These are phyloP conservation scores for Malurus cyaneus DNA, from an alignment of 2,113 vertebrate species.

Conservation along the genomic window DNA sequence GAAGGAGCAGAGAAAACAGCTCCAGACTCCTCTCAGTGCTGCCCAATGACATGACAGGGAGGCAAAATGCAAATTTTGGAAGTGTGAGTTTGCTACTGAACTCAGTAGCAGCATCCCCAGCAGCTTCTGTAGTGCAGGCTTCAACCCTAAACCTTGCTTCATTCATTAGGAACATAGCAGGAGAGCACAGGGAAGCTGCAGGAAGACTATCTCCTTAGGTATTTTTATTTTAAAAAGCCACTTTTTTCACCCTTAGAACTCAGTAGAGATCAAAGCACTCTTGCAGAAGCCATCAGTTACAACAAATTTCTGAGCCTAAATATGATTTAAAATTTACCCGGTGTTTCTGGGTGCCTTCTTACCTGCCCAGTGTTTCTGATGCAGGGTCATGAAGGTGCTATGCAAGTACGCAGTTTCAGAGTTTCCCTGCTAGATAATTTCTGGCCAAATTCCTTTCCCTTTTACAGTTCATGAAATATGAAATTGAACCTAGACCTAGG, in stretches of 20 bases:
- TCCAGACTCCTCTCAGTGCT: neutral
- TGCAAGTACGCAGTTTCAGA: neutral
- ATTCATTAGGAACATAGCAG: neutral
- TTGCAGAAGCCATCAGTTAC: neutral
- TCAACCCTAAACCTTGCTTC: neutral
- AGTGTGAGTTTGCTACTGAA: neutral
- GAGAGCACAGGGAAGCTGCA: neutral
- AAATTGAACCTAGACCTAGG: neutral
- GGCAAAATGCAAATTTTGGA: neutral
- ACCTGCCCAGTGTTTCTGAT: neutral
- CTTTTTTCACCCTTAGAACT: neutral
- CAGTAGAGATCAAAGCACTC: neutral
- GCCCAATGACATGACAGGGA: neutral
- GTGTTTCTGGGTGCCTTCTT: neutral
- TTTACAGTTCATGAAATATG: neutral
- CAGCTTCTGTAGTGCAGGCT: neutral
- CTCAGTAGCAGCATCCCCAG: neutral
- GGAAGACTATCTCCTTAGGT: neutral
- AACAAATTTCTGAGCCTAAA: neutral
- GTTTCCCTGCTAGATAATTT: neutral
- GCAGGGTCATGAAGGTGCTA: neutral
- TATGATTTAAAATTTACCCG: neutral
- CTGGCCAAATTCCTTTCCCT: neutral
- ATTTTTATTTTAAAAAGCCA: rapidly evolving
- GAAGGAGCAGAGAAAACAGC: neutral